These are phyloP conservation scores for Parazoanthus atlanticus DNA, from an alignment of 92 coral and sea anemone genomes.

Conservation along the genomic window DNA sequence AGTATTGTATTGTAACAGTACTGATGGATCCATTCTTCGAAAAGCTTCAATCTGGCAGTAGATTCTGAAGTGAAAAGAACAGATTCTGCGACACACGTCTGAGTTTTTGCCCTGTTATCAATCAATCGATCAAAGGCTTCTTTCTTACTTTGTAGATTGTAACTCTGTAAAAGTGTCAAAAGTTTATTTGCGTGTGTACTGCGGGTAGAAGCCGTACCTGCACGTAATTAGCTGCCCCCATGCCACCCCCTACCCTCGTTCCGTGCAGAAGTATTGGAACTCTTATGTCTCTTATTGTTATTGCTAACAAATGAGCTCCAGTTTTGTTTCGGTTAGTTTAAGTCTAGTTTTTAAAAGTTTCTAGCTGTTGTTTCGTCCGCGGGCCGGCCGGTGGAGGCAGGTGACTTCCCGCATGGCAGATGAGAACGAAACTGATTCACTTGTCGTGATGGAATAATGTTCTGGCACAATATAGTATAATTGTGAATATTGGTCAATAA, in stretches of 20 bases:
- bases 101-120: too few species aligned
- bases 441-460: background rate
- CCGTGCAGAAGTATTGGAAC: background rate
- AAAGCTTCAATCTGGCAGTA: background rate
- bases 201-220: background rate
- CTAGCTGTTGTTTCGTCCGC: background rate
- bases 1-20: too few species aligned
- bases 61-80: background rate
- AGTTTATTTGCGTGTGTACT: background rate
- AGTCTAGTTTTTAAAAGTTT: background rate
- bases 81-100: background rate
- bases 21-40: too few species aligned
- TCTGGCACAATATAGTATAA: background rate
- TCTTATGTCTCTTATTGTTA: background rate
- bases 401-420: background rate
- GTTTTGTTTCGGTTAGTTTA: background rate
- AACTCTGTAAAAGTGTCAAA: background rate
- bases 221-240: background rate
- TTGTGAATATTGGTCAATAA: background rate
- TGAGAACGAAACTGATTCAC: background rate
- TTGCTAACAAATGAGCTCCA: background rate
- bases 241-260: background rate
- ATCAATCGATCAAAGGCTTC: background rate
- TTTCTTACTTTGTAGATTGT: background rate
- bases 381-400: background rate